Percentiles rank a stretch among this genome's conserved stretches.
Conservation (phyloP, 2,113 vertebrate species). For the Brienomyrus brachyistius region DNA sequence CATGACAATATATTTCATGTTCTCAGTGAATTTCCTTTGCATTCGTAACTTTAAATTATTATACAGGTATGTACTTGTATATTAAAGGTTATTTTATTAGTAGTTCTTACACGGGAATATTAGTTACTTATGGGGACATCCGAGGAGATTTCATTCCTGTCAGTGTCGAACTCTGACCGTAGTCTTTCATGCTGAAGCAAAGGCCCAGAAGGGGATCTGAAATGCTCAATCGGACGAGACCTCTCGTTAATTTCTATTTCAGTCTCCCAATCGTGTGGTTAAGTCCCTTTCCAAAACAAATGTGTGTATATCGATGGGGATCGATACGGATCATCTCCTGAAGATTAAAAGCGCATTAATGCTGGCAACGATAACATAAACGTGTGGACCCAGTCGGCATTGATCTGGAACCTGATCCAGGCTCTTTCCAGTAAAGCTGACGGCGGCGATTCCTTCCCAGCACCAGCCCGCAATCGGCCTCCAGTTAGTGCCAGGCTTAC, state of each 20-base stretch:
- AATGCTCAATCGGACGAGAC: not conserved
- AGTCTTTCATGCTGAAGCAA: not conserved
- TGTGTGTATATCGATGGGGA: conserved; percentile 58
- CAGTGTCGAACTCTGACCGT: not conserved
- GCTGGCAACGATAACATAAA: conserved; percentile 70
- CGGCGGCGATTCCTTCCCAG: conserved; percentile 60
- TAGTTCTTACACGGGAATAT: not conserved
- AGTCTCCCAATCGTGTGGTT: conserved; percentile 49
- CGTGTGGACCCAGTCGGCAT: conserved; percentile 67
- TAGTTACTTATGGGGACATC: not conserved
- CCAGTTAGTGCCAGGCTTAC: not conserved
- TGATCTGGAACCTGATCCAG: conserved; percentile 77
- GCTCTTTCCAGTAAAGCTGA: conserved; percentile 69
- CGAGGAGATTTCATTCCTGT: not conserved
- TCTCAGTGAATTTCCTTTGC: not conserved
- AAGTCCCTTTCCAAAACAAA: conserved; percentile 67
- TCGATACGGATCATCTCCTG: conserved; percentile 74
- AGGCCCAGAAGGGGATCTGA: not conserved
- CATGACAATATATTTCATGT: not conserved
- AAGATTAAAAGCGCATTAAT: conserved; percentile 84
- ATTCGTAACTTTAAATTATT: not conserved
- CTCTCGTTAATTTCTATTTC: conserved; percentile 47
- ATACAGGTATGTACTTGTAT: not conserved
- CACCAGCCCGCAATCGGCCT: conserved; percentile 40
- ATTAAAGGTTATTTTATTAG: not conserved